Base-by-base conservation (phyloP, 2,797 vertebrate genomes). In the Spinibarbus caldwelli region DNA sequence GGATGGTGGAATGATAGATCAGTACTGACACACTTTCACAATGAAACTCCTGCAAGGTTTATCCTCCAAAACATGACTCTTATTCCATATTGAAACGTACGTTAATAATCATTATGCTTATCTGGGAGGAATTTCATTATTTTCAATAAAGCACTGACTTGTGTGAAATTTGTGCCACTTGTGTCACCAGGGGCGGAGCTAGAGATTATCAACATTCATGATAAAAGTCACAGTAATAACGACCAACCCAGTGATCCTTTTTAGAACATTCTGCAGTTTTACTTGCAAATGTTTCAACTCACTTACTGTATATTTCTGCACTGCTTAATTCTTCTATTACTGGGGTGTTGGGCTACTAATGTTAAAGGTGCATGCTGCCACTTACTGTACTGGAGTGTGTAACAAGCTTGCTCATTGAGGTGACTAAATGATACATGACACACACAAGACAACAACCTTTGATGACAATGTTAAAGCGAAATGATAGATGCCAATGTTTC, bases 1-100 rank as follows among this genome's bases (percentile, higher is more conserved):
- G 26, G 26, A 62, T 62, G 1, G 38, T 70, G 89, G 89, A 78
- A 89, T 85, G 85, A 86, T 75, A 89, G 90, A 92, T 91, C 87
- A 76, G 5, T 68, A 73, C 19, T 41, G 36, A 70, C 36, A 38
- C 66, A 70, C 23, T 36, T 36, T 49, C 17, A 76, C 10, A 78
- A 78, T 11, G 6, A 78, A 52, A 57, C 23, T n/a, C 34, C 21
- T 59, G 9, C 36, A 57, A 78, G 49, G 52, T 41, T 41, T n/a
- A 41, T n/a, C 21, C 36, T 70, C 19, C 34, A n/a, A 64, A 31
- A 64, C 29, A 15, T 2, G 10, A 68, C 19, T 23, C 19, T 23
- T 38, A 5, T n/a, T 70, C 10, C 67, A 70, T 23, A n/a, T 21
- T 38, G 19, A 41, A 38, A 70, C 29, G 6, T 19, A 4, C 2